A percentile compares a stretch with the other conserved stretches of the same genome.
These are phyloP conservation scores for Stenchaetothrips biformis DNA, from an alignment of 2,888 invertebrate species.

Conservation along the genomic window DNA sequence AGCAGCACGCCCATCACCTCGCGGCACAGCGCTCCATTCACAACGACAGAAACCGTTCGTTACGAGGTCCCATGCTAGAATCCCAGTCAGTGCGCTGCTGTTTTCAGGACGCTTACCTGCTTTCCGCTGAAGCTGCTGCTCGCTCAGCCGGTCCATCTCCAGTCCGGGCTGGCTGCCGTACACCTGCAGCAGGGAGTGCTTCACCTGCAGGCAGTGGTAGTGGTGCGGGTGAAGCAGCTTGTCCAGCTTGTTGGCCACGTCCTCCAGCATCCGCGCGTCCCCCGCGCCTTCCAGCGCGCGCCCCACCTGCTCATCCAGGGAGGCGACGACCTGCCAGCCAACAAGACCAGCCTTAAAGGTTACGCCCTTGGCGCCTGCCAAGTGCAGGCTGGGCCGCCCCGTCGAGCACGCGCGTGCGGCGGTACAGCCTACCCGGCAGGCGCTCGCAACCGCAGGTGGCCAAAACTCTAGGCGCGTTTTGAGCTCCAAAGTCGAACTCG, in stretches of 20 bases:
- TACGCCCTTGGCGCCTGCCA: too few relatives aligned
- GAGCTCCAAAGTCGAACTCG: too few relatives aligned
- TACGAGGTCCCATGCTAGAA: not conserved
- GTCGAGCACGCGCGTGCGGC: too few relatives aligned
- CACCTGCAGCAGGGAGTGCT: conserved; percentile 75
- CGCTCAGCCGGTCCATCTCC: conserved; percentile 51
- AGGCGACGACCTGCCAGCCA: conserved; percentile 56
- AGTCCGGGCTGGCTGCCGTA: conserved; percentile 66
- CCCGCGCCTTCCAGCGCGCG: conserved; percentile 58
- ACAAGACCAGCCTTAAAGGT: not conserved
- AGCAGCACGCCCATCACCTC: conserved; percentile 43
- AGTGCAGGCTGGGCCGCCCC: too few relatives aligned
- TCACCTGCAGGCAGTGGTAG: conserved; percentile 74
- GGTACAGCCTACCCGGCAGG: not conserved
- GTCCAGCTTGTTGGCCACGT: conserved; percentile 61
- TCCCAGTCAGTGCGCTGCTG: conserved; percentile 46
- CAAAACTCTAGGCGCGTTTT: too few relatives aligned
- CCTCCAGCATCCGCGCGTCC: conserved; percentile 52
- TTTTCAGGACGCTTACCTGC: conserved; percentile 60
- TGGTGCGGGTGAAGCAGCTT: conserved; percentile 78
- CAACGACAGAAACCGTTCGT: not conserved
- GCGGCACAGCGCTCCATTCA: conserved; percentile 43
- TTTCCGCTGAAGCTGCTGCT: conserved; percentile 60
- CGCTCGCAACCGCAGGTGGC: too few relatives aligned
- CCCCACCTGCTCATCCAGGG: conserved; percentile 74